These are phyloP conservation scores for Trissolcus japonicus DNA, from an alignment of 2,888 invertebrate species.

Conservation along the genomic window DNA sequence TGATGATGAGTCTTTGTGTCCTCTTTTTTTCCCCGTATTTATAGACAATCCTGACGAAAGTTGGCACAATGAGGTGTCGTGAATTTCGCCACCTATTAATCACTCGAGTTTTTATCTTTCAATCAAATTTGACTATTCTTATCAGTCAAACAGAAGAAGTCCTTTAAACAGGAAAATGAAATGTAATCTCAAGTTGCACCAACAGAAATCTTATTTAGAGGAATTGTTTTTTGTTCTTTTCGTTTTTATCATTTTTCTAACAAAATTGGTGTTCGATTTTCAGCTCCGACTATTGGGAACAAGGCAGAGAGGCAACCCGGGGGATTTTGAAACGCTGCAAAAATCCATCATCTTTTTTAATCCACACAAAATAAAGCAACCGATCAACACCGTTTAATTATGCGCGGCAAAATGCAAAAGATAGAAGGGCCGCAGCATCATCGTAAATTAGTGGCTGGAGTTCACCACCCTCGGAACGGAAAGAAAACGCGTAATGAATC, in stretches of 20 bases:
- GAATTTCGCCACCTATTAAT: slow-evolving; percentile 12
- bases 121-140: too few species aligned
- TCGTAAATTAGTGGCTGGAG: slow-evolving; percentile 60
- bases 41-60: slow-evolving; percentile 37
- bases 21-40: slow-evolving; percentile 54
- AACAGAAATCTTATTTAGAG: too few species aligned
- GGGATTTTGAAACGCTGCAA: slow-evolving; percentile 12
- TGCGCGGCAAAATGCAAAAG: slow-evolving; percentile 56
- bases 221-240: too few species aligned
- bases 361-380: slow-evolving; percentile 57
- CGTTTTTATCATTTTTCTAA: too few species aligned
- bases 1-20: slow-evolving; percentile 55
- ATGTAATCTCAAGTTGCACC: too few species aligned
- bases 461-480: slow-evolving; percentile 57
- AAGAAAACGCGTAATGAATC: slow-evolving; percentile 61
- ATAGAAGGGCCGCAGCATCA: slow-evolving; percentile 57
- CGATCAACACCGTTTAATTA: slow-evolving; percentile 61
- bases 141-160: background rate
- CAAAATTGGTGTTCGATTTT: too few species aligned
- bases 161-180: slow-evolving; percentile 18
- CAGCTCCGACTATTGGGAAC: too few species aligned
- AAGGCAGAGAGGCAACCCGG: too few species aligned
- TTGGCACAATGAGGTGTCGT: slow-evolving; percentile 40
- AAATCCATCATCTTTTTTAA: slow-evolving; percentile 51
- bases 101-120: slow-evolving; percentile 1